These are phyloP conservation scores for Rhagonycha lutea DNA, from an alignment of 2,888 invertebrate species.

Conservation along the genomic window DNA sequence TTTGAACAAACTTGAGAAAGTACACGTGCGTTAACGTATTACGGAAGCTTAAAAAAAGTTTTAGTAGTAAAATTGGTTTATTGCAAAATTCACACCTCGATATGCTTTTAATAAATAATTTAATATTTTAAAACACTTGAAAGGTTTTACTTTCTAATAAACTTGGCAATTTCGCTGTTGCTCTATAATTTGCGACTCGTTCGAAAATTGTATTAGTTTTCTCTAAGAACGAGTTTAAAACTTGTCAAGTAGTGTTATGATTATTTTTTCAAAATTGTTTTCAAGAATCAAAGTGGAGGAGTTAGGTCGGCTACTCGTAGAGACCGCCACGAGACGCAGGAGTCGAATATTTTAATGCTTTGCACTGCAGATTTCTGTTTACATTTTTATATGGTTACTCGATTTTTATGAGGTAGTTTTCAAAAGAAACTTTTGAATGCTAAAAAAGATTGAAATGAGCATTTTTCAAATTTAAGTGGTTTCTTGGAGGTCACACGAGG, in stretches of 20 bases:
- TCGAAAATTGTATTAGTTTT: neutral
- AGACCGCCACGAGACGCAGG: neutral
- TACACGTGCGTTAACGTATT: constrained; percentile 6
- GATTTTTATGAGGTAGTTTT: neutral
- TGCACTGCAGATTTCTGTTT: neutral
- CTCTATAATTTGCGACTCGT: neutral
- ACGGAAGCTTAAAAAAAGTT: neutral
- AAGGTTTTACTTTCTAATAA: neutral
- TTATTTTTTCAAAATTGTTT: neutral
- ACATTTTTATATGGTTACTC: neutral
- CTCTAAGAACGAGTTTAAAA: neutral
- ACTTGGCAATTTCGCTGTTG: neutral
- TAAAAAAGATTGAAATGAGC: neutral
- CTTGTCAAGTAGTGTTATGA: neutral
- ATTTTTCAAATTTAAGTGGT: neutral
- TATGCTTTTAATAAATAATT: neutral
- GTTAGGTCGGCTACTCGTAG: neutral
- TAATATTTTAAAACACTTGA: neutral
- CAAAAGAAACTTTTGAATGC: neutral
- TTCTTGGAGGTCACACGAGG: neutral
- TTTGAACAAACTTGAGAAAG: constrained; percentile 7
- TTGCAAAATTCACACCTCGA: neutral
- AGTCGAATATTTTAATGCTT: neutral
- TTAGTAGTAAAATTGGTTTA: neutral
- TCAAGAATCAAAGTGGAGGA: neutral